Evolutionary conservation across 2,797 vertebrate genomes (phyloP).

Genomic region (Antrozous pallidus): DNA sequence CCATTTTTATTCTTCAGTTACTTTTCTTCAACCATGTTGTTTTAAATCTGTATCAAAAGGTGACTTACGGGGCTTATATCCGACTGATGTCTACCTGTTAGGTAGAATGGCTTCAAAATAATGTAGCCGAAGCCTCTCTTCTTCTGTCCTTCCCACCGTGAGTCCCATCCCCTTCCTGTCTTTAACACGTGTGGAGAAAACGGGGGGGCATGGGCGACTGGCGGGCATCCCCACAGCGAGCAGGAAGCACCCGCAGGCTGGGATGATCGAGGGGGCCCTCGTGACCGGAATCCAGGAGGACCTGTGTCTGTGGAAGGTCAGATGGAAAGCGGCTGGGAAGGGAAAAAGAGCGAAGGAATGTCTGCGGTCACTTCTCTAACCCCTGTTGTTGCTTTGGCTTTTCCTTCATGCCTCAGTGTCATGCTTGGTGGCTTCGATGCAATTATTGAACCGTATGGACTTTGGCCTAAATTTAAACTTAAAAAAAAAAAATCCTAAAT

Average conservation of each 20-base stretch:
- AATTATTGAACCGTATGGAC: not conserved
- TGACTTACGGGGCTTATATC: not conserved
- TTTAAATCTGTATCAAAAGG: not conserved
- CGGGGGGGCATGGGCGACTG: not conserved
- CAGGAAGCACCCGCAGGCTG: not conserved
- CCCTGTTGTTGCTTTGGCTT: not conserved
- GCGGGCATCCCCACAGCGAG: not conserved
- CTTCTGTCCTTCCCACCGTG: not conserved
- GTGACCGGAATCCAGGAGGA: not conserved
- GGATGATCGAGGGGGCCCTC: not conserved
- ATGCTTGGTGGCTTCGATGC: not conserved
- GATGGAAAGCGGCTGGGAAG: not conserved
- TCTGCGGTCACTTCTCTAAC: not conserved
- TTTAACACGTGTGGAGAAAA: not conserved
- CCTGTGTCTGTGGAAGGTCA: not conserved
- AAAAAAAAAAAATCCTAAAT: slow-evolving; percentile 2
- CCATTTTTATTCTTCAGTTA: not conserved
- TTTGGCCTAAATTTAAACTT: slow-evolving; percentile 29
- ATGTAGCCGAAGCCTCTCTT: not conserved
- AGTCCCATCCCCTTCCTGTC: not conserved
- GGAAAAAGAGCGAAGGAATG: too few relatives aligned
- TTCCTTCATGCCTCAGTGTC: not conserved
- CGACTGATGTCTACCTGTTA: not conserved
- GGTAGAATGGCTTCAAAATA: not conserved
- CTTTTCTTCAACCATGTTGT: not conserved